phyloP scores from a whole-genome alignment of 2,888 invertebrate genomes.

The Anodontia alba region DNA sequence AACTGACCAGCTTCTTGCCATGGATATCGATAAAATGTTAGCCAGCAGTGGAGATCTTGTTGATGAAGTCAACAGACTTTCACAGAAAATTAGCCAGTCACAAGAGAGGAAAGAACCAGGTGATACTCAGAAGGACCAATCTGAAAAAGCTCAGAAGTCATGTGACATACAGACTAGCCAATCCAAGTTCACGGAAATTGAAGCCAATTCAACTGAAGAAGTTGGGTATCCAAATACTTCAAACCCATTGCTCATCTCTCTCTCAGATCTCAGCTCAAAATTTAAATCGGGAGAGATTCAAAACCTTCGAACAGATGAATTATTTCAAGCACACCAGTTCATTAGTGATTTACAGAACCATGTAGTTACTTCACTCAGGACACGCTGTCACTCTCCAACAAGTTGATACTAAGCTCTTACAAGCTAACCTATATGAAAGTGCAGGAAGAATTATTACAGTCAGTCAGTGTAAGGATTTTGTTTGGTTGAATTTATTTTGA shows the following conservation, averaged over 20 bases:
- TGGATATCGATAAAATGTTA: slow-evolving; percentile 44
- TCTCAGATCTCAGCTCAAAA: not conserved
- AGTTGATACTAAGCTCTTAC: slow-evolving; percentile 17
- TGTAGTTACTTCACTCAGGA: slow-evolving; percentile 6
- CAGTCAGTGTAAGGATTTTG: too few species aligned
- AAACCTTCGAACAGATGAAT: slow-evolving; percentile 21
- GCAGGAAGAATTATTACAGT: too few species aligned
- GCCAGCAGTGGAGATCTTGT: slow-evolving; percentile 44
- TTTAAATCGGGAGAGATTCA: not conserved
- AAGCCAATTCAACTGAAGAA: slow-evolving; percentile 15
- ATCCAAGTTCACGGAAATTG: slow-evolving; percentile 1
- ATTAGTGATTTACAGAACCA: slow-evolving; percentile 17
- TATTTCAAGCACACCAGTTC: slow-evolving; percentile 31
- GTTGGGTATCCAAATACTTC: not conserved
- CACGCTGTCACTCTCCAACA: slow-evolving; percentile 24
- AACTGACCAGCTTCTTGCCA: not conserved
- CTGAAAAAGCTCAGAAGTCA: slow-evolving; percentile 13
- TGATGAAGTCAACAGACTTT: slow-evolving; percentile 42
- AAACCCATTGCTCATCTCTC: not conserved
- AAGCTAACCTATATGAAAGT: too few species aligned
- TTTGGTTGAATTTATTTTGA: too few species aligned
- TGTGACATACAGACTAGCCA: slow-evolving; percentile 13
- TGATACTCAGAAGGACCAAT: slow-evolving; percentile 11
- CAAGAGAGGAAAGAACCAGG: slow-evolving; percentile 6
- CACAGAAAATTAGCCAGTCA: slow-evolving; percentile 31